Evolutionary conservation across 2,113 vertebrate species (phyloP), one percentile per base, ranked within the genome.

Genomic region (Parotia lawesii): DNA sequence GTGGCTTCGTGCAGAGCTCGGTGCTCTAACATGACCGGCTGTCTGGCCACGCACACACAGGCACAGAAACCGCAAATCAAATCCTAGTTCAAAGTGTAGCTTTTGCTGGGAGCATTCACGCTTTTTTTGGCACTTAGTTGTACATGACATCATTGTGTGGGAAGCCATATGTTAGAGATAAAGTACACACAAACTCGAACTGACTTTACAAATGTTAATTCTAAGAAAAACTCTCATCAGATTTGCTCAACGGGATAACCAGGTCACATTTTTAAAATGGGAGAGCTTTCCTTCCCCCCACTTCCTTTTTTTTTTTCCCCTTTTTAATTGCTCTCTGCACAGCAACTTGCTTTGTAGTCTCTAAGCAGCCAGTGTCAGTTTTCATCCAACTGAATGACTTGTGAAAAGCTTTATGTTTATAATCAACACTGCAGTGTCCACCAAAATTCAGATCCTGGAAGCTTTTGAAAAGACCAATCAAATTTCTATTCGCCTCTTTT

Each of bases 121-220:
- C 79, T 91, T 84, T 89, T 76, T 74, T 71, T 95, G 95, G 85
- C 94, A 93, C 71, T 56, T 40, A 29, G 22, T 29, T 45, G 29
- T 61, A 81, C 9, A 25, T 83, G 94, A 96, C 89, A 94, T 94
- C 88, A 94, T 48, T n/a, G 31, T 38, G 58, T 75, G 83, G 80
- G 78, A 93, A 96, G 87, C 91, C 87, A 58, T 90, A 89, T 89
- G 82, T 75, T 60, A 76, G 70, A 58, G 78, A 85, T 72, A 82
- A 87, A 91, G 70, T 38, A 86, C 72, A 94, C 65, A 84, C 31
- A 92, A 90, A 85, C 77, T 91, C 60, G 61, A 92, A 61, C 7
- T 78, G 64, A 72, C 57, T 90, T 94, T 74, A 83, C 81, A 91
- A 91, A 94, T 19, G 51, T 62, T 92, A 86, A 81, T 81, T 88